Conservation (phyloP, 2,113 vertebrate genomes). For the Kryptolebias marmoratus region DNA sequence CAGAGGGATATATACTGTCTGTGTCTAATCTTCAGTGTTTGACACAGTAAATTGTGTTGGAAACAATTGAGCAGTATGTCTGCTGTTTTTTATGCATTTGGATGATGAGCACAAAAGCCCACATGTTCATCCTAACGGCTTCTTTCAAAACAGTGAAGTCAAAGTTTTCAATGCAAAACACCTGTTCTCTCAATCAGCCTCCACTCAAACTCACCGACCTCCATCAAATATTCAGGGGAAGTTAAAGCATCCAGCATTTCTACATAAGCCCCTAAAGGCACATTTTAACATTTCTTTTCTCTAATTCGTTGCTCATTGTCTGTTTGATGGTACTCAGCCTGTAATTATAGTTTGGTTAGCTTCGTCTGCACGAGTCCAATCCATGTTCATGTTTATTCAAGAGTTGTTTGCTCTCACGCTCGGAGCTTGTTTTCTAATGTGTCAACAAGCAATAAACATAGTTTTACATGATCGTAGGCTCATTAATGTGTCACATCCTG, state of each 20-base stretch:
- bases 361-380: not conserved
- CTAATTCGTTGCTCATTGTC: conserved; percentile 18
- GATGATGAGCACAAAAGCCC: not conserved
- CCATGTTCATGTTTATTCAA: not conserved
- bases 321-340: not conserved
- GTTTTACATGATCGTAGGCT: not conserved
- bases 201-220: conserved; percentile 12
- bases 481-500: not conserved
- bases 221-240: conserved; percentile 18
- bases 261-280: not conserved
- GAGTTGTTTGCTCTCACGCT: not conserved
- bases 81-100: not conserved
- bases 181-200: conserved; percentile 41
- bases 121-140: not conserved
- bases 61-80: not conserved
- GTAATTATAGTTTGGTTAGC: conserved; percentile 22
- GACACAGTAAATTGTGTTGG: not conserved
- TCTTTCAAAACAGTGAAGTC: not conserved
- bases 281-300: conserved; percentile 15
- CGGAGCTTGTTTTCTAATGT: not conserved
- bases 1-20: too few species aligned
- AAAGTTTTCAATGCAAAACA: conserved; percentile 16
- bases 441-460: not conserved
- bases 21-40: not conserved
- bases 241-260: not conserved